Percentiles rank a stretch among this genome's conserved stretches.
phyloP scores from a whole-genome alignment of 2,888 invertebrate genomes.

The Megaustenia siamemsis region DNA sequence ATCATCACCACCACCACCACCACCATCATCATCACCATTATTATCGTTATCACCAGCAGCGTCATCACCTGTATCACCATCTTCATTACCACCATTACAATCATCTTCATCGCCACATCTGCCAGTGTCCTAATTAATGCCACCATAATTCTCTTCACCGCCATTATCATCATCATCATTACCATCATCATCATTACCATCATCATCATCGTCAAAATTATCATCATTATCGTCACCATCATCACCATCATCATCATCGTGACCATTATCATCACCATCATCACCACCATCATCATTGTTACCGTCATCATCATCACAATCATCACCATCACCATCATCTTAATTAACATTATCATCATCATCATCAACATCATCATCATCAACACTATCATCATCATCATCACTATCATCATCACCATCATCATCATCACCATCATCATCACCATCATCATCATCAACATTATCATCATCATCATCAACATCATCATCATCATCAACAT shows the following conservation, averaged over 20 bases:
- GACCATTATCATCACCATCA: not conserved
- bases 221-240: too few species aligned
- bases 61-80: too few species aligned
- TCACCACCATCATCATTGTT: slow-evolving; percentile 5
- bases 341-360: not conserved
- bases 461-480: not conserved
- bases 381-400: not conserved
- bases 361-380: not conserved
- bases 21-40: too few species aligned
- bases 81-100: too few species aligned
- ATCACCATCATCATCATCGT: not conserved
- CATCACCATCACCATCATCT: not conserved
- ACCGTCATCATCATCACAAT: slow-evolving; percentile 43
- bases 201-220: too few species aligned
- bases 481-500: not conserved
- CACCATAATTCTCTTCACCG: too few species aligned
- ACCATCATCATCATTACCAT: too few species aligned
- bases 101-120: too few species aligned
- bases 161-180: too few species aligned
- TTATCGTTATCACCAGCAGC: too few species aligned
- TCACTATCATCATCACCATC: not conserved
- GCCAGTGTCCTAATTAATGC: too few species aligned
- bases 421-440: not conserved
- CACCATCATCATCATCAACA: not conserved
- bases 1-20: too few species aligned